Base-by-base conservation (phyloP, 2,888 invertebrate species). In the Oscheius sp. region DNA sequence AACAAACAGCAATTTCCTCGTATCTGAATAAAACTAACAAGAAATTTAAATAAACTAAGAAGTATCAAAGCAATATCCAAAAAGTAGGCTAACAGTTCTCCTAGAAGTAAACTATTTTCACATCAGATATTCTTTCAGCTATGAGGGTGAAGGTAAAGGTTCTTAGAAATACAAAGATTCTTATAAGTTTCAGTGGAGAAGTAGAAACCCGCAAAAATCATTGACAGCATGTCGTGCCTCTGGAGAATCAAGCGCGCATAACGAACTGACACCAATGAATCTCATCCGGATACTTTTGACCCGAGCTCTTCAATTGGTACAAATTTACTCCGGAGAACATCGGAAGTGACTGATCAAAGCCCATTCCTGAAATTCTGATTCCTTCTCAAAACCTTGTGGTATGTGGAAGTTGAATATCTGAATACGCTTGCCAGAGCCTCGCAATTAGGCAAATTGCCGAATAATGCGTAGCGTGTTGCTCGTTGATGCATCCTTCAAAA, bases 261-360 rank as follows among this genome's bases (percentile, higher is more conserved):
- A 61, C 61, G 61, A 61, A 61, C 61, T 61, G 61, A 61, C 61
- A 61, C 31, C 61, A 61, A 61, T 61, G 45, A 61, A 61, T 61
- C 61, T 61, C 61, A 45, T 61, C 61, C 45, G 61, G 61, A n/a
- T 61, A 55, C 33, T 23, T 34, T 17, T 55, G 55, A 33, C 55
- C 55, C 55, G 34, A 34, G 1, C 17, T 12, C 55, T n/a, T 55
- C 23, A 48, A 55, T 6, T 34, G 17, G 25, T 17, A 23, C 25
- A 45, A 15, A 15, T 45, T 10, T 45, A 45, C n/a, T n/a, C n/a
- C n/a, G n/a, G n/a, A n/a, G n/a, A n/a, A n/a, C n/a, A n/a, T n/a
- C n/a, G n/a, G n/a, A n/a, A n/a, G n/a, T n/a, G n/a, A n/a, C n/a
- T n/a, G n/a, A n/a, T n/a, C n/a, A n/a, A n/a, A n/a, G n/a, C n/a